Conservation (phyloP, 2,113 vertebrate species). For the Paedocypris sp. region DNA sequence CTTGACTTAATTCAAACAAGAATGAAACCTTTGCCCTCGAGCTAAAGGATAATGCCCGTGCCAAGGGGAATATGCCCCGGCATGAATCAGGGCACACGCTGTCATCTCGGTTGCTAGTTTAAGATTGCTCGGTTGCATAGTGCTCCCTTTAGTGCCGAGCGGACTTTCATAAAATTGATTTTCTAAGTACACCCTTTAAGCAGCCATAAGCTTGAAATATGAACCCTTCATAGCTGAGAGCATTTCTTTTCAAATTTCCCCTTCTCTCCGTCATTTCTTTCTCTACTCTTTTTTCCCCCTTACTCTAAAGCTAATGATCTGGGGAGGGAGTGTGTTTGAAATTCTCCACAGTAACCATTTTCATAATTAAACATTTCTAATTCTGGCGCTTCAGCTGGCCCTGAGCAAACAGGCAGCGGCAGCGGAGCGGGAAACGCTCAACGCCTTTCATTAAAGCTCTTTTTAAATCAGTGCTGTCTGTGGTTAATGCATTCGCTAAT, state of each 20-base stretch:
- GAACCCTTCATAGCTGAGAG: constrained; percentile 95
- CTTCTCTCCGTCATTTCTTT: background rate
- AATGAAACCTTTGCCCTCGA: constrained; percentile 71
- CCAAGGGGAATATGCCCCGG: constrained; percentile 75
- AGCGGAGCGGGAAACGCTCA: constrained; percentile 55
- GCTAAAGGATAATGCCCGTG: constrained; percentile 79
- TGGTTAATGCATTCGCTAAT: constrained; percentile 61
- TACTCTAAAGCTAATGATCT: constrained; percentile 89
- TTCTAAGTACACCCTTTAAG: constrained; percentile 97
- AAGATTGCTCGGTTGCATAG: constrained; percentile 95
- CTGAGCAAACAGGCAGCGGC: constrained; percentile 74
- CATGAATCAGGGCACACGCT: constrained; percentile 77
- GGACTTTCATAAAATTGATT: constrained; percentile 99
- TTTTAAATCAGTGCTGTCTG: constrained; percentile 39
- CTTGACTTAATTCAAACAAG: constrained; percentile 64
- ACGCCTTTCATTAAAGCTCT: constrained; percentile 70
- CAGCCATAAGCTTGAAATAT: constrained; percentile 98
- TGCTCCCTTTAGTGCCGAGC: constrained; percentile 90
- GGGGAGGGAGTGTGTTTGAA: constrained; percentile 83
- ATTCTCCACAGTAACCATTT: constrained; percentile 91
- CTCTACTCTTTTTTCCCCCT: constrained; percentile 38
- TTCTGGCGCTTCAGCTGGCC: constrained; percentile 90
- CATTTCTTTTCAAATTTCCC: constrained; percentile 74
- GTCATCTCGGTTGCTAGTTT: constrained; percentile 76
- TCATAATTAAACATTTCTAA: constrained; percentile 97